Conservation (phyloP, 92 coral and sea anemone species). For the Muricea muricata region DNA sequence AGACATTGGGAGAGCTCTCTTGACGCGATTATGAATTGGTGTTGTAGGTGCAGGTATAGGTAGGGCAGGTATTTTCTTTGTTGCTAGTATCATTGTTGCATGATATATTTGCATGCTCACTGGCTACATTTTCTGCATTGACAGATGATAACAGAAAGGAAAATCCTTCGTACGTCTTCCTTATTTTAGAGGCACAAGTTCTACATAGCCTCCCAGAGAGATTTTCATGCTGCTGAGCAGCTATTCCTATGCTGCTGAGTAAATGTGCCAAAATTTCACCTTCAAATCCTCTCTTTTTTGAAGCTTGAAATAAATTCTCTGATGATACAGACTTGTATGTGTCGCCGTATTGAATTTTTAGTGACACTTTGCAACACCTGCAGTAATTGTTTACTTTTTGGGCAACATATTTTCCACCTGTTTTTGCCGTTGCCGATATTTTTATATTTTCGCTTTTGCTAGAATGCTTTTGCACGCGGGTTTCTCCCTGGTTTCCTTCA, state of each 20-base stretch:
- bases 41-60: background rate
- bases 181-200: constrained; percentile 31
- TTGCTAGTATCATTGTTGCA: too few relatives aligned
- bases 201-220: constrained; percentile 39
- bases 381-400: background rate
- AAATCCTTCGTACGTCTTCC: constrained; percentile 24
- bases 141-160: background rate
- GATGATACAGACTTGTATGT: constrained; percentile 21
- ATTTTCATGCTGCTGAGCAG: background rate
- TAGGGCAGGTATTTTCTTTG: background rate
- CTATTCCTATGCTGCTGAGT: constrained; percentile 2
- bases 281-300: background rate
- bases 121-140: constrained; percentile 13
- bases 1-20: background rate
- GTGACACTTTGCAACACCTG: constrained; percentile 22
- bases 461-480: too few relatives aligned
- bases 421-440: too few relatives aligned
- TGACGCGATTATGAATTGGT: background rate
- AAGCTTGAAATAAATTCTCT: constrained; percentile 19
- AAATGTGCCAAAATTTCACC: constrained; percentile 14
- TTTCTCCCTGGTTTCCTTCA: too few relatives aligned
- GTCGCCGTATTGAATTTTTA: constrained; percentile 29
- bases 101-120: too few relatives aligned
- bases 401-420: too few relatives aligned
- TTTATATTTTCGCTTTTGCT: too few relatives aligned